Base-by-base conservation (phyloP, 2,797 vertebrate genomes). In the Silurus aristotelis region DNA sequence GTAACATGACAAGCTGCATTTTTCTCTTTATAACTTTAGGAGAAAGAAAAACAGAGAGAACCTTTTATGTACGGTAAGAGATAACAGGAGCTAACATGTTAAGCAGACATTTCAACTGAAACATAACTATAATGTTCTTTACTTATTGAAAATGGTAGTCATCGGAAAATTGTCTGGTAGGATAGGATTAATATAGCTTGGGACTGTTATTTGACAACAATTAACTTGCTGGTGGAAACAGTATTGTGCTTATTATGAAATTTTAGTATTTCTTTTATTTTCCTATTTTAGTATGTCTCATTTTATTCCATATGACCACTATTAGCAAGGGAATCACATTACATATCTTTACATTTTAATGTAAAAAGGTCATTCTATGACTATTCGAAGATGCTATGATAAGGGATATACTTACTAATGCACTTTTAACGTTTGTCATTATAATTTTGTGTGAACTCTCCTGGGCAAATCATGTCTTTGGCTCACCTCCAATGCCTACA, bases 401-500 rank as follows among this genome's bases (percentile, higher is more conserved):
- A 52, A 10, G 48, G 48, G 6, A 52, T 52, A 52, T 52, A 52
- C 48, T 52, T 52, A 52, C 6, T 52, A 52, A 52, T 52, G 48
- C 48, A 38, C 38, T 38, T 38, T 38, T 38, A 4, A 4, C 3
- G 10, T 52, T 52, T 52, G 6, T 9, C 48, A 52, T 52, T 2
- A 52, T 52, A 9, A 52, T 52, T 52, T 52, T 52, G 48, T 52
- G 48, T 52, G 48, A 7, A 52, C 48, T 52, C 8, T 7, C 48
- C 1, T 52, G 48, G 48, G 48, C 48, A 52, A 10, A 52, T 52
- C 48, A 52, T 7, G 48, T 73, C 80, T 68, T 55, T 64, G 80
- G 87, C 83, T 83, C 85, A 85, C 25, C 78, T 89, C 85, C 56
- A 72, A 84, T 20, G 78, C 63, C 80, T 70, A 68, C 48, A 70